phyloP scores from a whole-genome alignment of 2,888 invertebrate genomes.

The Tetragonula carbonaria region DNA sequence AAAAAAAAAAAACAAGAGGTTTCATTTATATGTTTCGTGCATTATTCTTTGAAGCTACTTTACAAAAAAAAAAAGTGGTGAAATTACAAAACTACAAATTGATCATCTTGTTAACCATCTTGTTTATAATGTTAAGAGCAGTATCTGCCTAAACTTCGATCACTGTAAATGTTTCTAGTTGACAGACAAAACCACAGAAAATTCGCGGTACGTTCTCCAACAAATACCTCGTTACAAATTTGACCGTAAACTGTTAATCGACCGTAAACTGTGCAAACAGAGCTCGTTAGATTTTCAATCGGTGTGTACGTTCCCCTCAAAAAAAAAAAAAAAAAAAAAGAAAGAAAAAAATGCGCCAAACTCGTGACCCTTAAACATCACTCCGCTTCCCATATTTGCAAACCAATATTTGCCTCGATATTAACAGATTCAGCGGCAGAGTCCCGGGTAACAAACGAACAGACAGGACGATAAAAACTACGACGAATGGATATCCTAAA shows the following conservation, averaged over 20 bases:
- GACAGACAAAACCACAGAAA: background rate
- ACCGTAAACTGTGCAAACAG: background rate
- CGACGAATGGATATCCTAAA: constrained; percentile 29
- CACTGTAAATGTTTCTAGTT: too few species aligned
- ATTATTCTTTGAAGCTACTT: too few species aligned
- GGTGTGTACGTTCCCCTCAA: too few species aligned
- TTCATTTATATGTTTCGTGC: too few species aligned
- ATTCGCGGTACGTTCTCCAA: background rate
- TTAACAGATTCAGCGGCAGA: background rate
- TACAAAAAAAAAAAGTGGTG: too few species aligned
- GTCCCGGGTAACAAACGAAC: background rate
- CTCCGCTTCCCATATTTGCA: constrained; percentile 1
- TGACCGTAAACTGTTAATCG: background rate
- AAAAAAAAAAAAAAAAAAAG: background rate
- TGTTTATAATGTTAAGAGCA: too few species aligned
- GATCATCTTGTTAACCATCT: too few species aligned
- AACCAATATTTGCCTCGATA: constrained; percentile 24
- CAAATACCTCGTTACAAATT: background rate
- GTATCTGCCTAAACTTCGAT: too few species aligned
- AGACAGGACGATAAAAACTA: background rate
- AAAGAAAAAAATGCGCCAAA: background rate
- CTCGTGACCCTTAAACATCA: background rate
- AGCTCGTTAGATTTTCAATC: background rate
- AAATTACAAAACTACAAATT: too few species aligned
- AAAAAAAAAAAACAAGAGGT: background rate